A percentile compares a stretch with the other conserved stretches of the same genome.
Conservation (phyloP, 2,888 invertebrate genomes). For the Ectemnius cavifrons region DNA sequence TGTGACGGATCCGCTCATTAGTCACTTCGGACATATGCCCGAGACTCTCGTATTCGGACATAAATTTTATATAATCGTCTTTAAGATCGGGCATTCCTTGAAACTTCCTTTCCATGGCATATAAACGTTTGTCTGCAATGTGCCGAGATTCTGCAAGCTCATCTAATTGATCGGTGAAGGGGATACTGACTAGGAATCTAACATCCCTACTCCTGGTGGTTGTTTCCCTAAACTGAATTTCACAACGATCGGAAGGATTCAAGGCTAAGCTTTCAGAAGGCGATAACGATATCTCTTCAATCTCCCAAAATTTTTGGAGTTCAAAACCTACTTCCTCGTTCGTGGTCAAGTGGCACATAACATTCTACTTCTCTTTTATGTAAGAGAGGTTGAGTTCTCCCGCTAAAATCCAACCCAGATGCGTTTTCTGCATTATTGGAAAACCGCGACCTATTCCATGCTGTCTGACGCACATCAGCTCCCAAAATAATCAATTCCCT, state of each 20-base stretch:
- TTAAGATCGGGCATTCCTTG: too few relatives aligned
- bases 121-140: too few relatives aligned
- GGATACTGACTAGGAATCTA: constrained; percentile 6
- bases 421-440: constrained; percentile 21
- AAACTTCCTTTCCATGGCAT: too few relatives aligned
- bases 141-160: too few relatives aligned
- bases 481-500: constrained; percentile 18
- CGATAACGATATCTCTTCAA: neutral
- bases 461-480: constrained; percentile 21
- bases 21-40: too few relatives aligned
- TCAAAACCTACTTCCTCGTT: neutral
- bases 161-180: too few relatives aligned
- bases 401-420: constrained; percentile 17
- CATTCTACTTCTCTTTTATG: too few relatives aligned
- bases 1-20: too few relatives aligned
- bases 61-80: too few relatives aligned
- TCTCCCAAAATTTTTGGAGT: constrained; percentile 15
- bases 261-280: too few relatives aligned
- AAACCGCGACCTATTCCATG: neutral
- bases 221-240: neutral
- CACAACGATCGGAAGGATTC: neutral
- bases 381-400: neutral
- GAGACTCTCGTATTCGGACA: too few relatives aligned
- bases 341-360: neutral
- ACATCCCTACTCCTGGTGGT: neutral